These are phyloP conservation scores for Melolontha melolontha DNA, from an alignment of 2,888 invertebrate species.

Conservation along the genomic window DNA sequence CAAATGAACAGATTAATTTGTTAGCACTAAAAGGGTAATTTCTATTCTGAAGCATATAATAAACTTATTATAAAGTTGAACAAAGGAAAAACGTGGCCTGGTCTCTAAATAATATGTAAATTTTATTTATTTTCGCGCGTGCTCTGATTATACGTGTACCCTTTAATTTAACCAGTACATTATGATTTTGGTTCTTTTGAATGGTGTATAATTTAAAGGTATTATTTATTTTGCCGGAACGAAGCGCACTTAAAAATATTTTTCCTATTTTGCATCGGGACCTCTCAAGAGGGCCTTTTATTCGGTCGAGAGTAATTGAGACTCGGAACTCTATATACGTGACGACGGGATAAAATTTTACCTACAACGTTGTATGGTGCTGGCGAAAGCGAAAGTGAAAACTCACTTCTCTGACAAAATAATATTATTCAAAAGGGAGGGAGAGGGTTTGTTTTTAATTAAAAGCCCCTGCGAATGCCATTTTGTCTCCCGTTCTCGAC, in stretches of 20 bases:
- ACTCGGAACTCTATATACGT: neutral
- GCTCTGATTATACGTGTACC: too few species aligned
- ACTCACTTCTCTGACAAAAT: slow-evolving; percentile 21
- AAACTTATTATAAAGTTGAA: too few species aligned
- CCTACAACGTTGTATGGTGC: neutral
- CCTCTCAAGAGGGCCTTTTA: neutral
- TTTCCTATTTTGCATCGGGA: slow-evolving; percentile 5
- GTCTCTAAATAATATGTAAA: too few species aligned
- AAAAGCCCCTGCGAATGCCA: slow-evolving; percentile 6
- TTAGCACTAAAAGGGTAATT: too few species aligned
- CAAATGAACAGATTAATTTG: too few species aligned
- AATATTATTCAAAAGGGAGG: slow-evolving; percentile 27
- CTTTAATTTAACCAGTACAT: too few species aligned
- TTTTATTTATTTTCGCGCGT: too few species aligned
- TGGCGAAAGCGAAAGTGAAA: slow-evolving; percentile 21
- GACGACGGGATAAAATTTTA: slow-evolving; percentile 16
- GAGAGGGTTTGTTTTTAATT: slow-evolving; percentile 33
- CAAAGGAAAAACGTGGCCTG: too few species aligned
- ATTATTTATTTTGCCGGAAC: slow-evolving; percentile 3
- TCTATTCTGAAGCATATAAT: too few species aligned
- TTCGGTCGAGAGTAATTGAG: neutral
- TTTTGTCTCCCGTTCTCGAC: slow-evolving; percentile 11
- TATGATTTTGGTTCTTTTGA: too few species aligned
- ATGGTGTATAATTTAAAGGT: too few species aligned
- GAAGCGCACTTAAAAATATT: neutral